Evolutionary conservation across 2,797 vertebrate genomes (phyloP).

Genomic region (Lepidocolaptes lacrymiger): DNA sequence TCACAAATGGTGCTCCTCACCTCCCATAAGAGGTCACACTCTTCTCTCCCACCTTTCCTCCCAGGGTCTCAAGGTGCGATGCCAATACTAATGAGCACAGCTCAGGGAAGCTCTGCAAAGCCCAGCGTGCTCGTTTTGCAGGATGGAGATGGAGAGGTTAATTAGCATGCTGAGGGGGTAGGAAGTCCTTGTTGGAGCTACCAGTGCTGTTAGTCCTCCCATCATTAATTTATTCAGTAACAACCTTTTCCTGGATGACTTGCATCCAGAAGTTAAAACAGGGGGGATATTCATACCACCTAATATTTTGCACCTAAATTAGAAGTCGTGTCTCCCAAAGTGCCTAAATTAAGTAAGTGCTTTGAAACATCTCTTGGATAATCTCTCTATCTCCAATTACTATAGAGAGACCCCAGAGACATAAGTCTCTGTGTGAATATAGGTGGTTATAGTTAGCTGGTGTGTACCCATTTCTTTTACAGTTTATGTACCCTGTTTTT

Average conservation of each 20-base stretch:
- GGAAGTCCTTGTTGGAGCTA: not conserved
- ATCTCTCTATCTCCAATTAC: not conserved
- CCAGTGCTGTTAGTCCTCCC: not conserved
- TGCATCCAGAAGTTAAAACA: not conserved
- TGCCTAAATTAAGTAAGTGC: not conserved
- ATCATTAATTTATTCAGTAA: not conserved
- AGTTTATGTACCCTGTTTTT: not conserved
- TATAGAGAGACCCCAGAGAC: not conserved
- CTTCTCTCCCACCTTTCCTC: not conserved
- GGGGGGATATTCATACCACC: not conserved
- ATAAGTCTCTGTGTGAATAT: not conserved
- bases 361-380: not conserved
- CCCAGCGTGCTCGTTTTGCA: fast-evolving
- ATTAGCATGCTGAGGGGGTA: not conserved
- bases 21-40: not conserved
- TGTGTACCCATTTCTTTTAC: not conserved
- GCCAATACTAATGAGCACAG: fast-evolving
- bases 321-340: not conserved
- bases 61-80: not conserved
- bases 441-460: not conserved
- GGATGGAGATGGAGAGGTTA: not conserved
- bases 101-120: not conserved
- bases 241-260: not conserved
- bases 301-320: not conserved
- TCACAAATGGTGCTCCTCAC: fast-evolving